Evolutionary conservation across 2,888 invertebrate species (phyloP), one percentile per base, ranked within the genome.

Genomic region (Drosophila demipolita): DNA sequence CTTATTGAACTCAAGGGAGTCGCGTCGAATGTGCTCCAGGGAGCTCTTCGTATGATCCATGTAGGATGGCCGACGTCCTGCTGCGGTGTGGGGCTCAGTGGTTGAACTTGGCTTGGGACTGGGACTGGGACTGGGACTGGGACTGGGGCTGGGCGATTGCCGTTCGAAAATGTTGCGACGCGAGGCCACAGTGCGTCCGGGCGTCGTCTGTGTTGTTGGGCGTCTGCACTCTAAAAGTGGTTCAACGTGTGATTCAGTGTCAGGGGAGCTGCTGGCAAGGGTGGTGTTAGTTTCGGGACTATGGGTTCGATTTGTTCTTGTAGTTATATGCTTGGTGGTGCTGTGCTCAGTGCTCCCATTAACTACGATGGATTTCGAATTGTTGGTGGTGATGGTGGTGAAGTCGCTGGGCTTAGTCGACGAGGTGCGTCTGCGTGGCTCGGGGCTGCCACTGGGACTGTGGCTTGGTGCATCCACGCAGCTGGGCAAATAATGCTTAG

Each of bases 31-130:
- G 65, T 93, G 93, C 71, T 93, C 93, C 45, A 93, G 72, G 0
- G 93, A 93, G 54, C 92, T 91, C 60, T 92, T 91, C 15, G 93
- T 93, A 55, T 93, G 93, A 59, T 93, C 93, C 93, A 93, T 93
- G 66, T 93, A 93, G 7, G 93, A 93, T 11, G 93, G 93, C 55
- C 91, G 89, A 20, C 91, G 82, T 1, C 86, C 90, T 23, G 23
- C 8, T 45, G 45, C 2, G 23, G 42, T 15, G 6, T 35, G 78
- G 3, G 50, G 53, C 3, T 74, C 64, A 1, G 63, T 15, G 15
- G 62, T 29, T 36, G 62, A 20, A 11, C 48, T 48, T 3, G 66
- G 45, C 7, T 45, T 45, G 38, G 38, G 17, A 17, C 17, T 38
- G 8, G 38, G 38, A 61, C 33, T 52, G 36, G 69, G 12, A 40